A percentile compares a stretch with the other conserved stretches of the same genome.
Evolutionary conservation across 2,797 vertebrate genomes (phyloP).

Genomic region (Calcarius lapponicus): DNA sequence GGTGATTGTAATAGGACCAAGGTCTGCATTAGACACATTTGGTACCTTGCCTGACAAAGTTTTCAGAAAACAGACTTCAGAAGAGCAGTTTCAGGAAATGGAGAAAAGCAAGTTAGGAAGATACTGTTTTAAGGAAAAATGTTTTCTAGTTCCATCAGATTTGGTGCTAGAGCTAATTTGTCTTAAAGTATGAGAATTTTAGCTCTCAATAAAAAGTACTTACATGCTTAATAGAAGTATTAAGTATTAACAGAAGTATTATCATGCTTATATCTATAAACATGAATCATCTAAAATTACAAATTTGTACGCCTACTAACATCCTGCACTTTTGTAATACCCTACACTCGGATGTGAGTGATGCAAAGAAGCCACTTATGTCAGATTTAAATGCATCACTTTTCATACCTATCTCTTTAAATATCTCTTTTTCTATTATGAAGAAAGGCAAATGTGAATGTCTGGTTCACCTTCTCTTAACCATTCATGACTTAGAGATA

Average conservation of each 20-base stretch:
- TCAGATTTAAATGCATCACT: background rate
- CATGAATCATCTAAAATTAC: background rate
- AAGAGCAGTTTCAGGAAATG: background rate
- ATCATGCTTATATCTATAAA: background rate
- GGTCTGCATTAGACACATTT: background rate
- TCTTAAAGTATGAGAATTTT: background rate
- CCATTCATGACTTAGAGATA: background rate
- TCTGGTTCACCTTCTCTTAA: background rate
- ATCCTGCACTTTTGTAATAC: background rate
- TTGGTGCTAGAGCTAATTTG: background rate
- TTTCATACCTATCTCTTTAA: background rate
- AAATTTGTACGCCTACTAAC: background rate
- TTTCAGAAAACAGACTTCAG: background rate
- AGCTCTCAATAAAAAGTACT: background rate
- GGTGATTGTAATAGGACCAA: background rate
- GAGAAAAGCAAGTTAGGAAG: background rate
- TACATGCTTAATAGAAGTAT: background rate
- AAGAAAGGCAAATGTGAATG: background rate
- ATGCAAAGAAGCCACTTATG: background rate
- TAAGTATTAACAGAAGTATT: background rate
- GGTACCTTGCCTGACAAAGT: background rate
- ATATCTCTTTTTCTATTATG: background rate
- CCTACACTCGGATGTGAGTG: background rate
- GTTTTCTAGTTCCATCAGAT: background rate
- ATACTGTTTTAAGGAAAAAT: background rate